Conservation (phyloP, 2,888 invertebrate genomes). For the Scelioninae gen. 1 region DNA sequence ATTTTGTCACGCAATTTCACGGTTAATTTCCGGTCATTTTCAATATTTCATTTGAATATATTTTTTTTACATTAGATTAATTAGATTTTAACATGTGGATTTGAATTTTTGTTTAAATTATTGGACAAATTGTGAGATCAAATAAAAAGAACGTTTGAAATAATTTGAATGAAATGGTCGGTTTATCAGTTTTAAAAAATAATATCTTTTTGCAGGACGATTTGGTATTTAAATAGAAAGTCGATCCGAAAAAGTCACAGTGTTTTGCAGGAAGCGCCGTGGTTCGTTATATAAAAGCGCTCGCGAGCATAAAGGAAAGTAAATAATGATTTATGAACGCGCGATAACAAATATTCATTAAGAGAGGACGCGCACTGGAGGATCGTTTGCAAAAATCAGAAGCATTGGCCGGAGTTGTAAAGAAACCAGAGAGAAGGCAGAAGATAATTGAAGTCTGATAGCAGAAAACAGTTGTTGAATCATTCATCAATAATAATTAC, state of each 20-base stretch:
- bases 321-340: constrained; percentile 44
- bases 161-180: no score
- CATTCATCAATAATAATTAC: constrained; percentile 31
- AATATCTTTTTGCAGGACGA: not conserved
- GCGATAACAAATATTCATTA: constrained; percentile 51
- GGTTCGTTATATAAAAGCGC: constrained; percentile 32
- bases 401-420: not conserved
- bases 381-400: constrained; percentile 27
- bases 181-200: no score
- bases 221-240: constrained; percentile 16
- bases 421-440: constrained; percentile 25
- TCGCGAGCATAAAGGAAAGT: constrained; percentile 47
- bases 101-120: no score
- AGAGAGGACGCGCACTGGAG: constrained; percentile 17
- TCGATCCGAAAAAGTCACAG: constrained; percentile 21
- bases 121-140: no score
- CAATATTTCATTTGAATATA: no score
- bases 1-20: no score
- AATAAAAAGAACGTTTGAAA: no score
- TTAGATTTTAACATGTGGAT: no score
- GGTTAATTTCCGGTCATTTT: no score
- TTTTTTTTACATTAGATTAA: no score
- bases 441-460: constrained; percentile 51
- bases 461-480: constrained; percentile 41
- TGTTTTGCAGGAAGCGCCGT: not conserved